Percentiles rank a stretch among this genome's conserved stretches.
These are phyloP conservation scores for Halcyon leucocephala DNA, from an alignment of 2,797 vertebrate genomes.

Conservation along the genomic window DNA sequence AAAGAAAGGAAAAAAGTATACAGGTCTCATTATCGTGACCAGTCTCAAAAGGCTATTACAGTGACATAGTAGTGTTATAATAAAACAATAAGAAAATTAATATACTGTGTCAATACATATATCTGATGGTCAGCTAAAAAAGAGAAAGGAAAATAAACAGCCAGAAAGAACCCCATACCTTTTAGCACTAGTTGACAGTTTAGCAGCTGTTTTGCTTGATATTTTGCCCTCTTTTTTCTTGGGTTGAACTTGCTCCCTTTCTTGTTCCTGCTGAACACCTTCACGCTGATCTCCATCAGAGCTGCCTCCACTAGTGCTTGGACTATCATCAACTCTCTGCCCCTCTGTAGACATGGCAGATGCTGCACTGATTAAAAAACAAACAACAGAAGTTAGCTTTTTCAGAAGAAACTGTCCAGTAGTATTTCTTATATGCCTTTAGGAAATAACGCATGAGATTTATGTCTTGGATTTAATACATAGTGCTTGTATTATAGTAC, in stretches of 20 bases:
- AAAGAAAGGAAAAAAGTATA: conserved; percentile 23
- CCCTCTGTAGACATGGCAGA: conserved; percentile 96
- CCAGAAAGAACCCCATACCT: conserved; percentile 78
- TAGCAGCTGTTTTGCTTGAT: conserved; percentile 98
- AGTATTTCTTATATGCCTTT: not conserved
- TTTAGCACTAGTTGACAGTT: conserved; percentile 99
- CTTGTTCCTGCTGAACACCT: conserved; percentile 90
- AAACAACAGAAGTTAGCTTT: not conserved
- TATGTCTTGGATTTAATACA: not conserved
- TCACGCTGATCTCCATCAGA: conserved; percentile 97
- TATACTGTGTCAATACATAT: not conserved
- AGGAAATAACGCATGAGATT: not conserved
- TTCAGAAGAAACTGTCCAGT: not conserved
- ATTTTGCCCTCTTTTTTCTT: conserved; percentile 99
- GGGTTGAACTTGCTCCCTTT: conserved; percentile 93
- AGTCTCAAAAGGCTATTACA: not conserved
- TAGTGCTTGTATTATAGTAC: not conserved
- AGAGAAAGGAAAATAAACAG: not conserved
- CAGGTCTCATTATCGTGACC: not conserved
- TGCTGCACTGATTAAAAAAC: conserved; percentile 54
- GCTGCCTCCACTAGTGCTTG: conserved; percentile 97
- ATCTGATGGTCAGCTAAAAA: not conserved
- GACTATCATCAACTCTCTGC: conserved; percentile 97
- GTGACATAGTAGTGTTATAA: not conserved
- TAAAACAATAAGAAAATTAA: conserved; percentile 25